Conservation (phyloP, 2,888 invertebrate species). For the Tetropium fuscum region DNA sequence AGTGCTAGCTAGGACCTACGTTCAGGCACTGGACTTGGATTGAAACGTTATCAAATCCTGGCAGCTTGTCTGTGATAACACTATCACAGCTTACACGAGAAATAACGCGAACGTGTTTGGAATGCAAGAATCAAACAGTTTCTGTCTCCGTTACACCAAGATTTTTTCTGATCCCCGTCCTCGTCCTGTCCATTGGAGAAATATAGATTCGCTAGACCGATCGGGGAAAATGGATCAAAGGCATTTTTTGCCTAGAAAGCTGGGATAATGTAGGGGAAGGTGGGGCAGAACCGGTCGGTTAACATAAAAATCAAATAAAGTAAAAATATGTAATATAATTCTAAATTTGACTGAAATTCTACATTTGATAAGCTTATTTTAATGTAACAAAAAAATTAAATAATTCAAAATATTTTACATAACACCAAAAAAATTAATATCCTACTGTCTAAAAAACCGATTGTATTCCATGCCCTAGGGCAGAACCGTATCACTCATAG, state of each 20-base stretch:
- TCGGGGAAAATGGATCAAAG: constrained; percentile 46
- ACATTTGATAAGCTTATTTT: too few species aligned
- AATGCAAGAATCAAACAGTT: constrained; percentile 55
- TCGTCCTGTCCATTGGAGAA: constrained; percentile 35
- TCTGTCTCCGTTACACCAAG: constrained; percentile 44
- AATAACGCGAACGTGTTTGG: constrained; percentile 59
- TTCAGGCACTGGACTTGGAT: neutral
- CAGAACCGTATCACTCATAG: too few species aligned
- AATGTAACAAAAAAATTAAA: too few species aligned
- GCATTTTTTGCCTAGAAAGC: constrained; percentile 25
- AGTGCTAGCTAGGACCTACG: constrained; percentile 47
- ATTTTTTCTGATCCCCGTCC: constrained; percentile 31
- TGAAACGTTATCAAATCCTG: constrained; percentile 19
- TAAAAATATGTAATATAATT: too few species aligned
- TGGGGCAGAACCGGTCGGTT: too few species aligned
- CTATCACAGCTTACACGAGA: constrained; percentile 52
- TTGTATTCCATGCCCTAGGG: too few species aligned
- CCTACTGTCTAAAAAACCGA: too few species aligned
- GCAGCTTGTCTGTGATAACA: constrained; percentile 45
- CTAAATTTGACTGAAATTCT: too few species aligned
- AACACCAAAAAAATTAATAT: too few species aligned
- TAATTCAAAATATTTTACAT: too few species aligned
- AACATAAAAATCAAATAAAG: too few species aligned
- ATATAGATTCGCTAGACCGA: constrained; percentile 39
- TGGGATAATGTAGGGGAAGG: constrained; percentile 4